phyloP scores from a whole-genome alignment of 2,888 invertebrate species.

The Ommatoiulus sabulosus region DNA sequence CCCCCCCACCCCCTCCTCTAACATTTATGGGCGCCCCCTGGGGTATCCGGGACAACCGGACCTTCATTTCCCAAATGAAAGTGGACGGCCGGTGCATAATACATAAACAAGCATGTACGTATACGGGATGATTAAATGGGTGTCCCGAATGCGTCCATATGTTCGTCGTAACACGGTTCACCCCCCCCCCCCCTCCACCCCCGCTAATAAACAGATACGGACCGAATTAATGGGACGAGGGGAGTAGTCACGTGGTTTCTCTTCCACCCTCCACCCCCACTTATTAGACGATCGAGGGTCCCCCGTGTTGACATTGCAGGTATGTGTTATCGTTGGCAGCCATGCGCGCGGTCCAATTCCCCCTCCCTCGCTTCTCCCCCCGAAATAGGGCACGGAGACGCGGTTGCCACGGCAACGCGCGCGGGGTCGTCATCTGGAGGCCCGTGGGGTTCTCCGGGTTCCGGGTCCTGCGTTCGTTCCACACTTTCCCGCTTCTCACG shows the following conservation, averaged over 20 bases:
- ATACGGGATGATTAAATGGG: slow-evolving; percentile 1
- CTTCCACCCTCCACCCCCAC: neutral
- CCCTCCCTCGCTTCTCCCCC: slow-evolving; percentile 42
- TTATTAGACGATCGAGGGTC: slow-evolving; percentile 34
- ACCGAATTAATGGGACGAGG: slow-evolving; percentile 12
- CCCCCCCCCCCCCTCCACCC: neutral
- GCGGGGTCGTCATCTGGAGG: slow-evolving; percentile 52
- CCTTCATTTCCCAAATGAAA: neutral
- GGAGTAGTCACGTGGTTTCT: neutral
- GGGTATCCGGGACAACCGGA: neutral
- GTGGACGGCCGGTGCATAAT: neutral
- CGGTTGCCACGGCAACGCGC: slow-evolving; percentile 48
- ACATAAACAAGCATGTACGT: neutral
- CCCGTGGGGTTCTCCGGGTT: slow-evolving; percentile 29
- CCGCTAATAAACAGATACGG: neutral
- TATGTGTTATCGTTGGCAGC: slow-evolving; percentile 22
- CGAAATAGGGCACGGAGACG: neutral
- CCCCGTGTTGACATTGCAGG: slow-evolving; percentile 7
- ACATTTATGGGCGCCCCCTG: neutral
- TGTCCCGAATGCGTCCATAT: slow-evolving; percentile 18
- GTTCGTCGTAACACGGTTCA: neutral
- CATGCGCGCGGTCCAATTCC: slow-evolving; percentile 20
- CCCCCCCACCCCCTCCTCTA: neutral
- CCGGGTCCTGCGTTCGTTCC: slow-evolving; percentile 16
- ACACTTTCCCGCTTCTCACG: slow-evolving; percentile 60